Evolutionary conservation across 1,140 invertebrate genomes (phyloP).

Genomic region (Fopius arisanus): DNA sequence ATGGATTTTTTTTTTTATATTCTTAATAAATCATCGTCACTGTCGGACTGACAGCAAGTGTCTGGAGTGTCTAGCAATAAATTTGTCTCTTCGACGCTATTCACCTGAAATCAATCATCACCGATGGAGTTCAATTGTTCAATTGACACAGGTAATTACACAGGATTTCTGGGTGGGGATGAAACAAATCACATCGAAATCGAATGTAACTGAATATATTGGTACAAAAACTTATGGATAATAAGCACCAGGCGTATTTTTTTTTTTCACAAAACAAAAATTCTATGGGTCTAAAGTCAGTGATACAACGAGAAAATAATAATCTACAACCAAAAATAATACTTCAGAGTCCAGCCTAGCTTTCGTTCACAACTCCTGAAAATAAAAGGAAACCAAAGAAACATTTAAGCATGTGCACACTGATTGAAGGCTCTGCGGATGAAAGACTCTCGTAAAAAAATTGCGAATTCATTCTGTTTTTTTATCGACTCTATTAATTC

Average conservation of each 20-base stretch:
- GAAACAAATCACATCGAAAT: not conserved
- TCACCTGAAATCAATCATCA: conserved; percentile 37
- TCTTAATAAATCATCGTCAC: conserved; percentile 50
- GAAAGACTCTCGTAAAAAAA: not conserved
- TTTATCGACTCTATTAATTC: too few relatives aligned
- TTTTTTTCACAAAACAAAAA: not conserved
- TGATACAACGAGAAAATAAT: not conserved
- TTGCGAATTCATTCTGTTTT: too few relatives aligned
- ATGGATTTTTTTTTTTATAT: conserved; percentile 3
- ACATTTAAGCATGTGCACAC: not conserved
- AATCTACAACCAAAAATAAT: not conserved
- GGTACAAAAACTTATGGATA: not conserved
- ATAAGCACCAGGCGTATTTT: not conserved
- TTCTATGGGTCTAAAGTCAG: not conserved
- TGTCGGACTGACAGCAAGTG: conserved; percentile 47
- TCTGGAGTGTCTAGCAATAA: conserved; percentile 45
- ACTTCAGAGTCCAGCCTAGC: not conserved
- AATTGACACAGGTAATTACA: not conserved
- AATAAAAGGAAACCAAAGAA: not conserved
- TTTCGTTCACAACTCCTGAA: conserved; percentile 5
- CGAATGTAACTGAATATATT: not conserved
- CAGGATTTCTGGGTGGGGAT: not conserved
- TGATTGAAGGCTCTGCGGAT: not conserved
- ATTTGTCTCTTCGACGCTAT: conserved; percentile 47
- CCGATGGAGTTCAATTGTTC: too few relatives aligned